Conservation (phyloP, 2,797 vertebrate genomes). For the Phataginus tetradactyla region DNA sequence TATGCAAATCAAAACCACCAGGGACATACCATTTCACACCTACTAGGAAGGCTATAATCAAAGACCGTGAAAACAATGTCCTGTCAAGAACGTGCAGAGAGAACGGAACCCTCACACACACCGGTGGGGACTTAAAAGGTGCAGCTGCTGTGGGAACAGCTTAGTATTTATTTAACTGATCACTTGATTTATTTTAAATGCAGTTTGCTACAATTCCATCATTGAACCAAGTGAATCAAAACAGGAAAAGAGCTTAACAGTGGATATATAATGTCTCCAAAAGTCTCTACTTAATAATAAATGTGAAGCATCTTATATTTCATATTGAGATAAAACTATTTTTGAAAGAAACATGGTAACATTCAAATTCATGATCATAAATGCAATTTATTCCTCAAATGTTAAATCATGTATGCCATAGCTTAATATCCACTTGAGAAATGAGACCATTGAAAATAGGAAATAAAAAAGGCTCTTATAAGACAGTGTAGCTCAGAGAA, state of each 20-base stretch:
- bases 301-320: constrained; percentile 1
- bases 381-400: constrained; percentile 52
- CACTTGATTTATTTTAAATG: not conserved
- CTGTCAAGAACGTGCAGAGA: not conserved
- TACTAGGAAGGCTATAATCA: not conserved
- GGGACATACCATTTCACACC: not conserved
- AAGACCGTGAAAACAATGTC: not conserved
- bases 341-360: constrained; percentile 65
- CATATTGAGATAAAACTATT: constrained; percentile 53
- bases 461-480: constrained; percentile 62
- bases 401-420: constrained; percentile 41
- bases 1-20: not conserved
- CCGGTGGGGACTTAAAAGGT: accelerated
- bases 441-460: constrained; percentile 51
- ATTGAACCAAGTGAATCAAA: not conserved
- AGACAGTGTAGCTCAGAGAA: not conserved
- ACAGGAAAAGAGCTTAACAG: not conserved
- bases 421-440: constrained; percentile 73
- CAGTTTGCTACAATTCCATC: not conserved
- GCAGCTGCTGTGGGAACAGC: not conserved
- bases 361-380: constrained; percentile 61
- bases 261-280: not conserved
- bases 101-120: not conserved
- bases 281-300: not conserved
- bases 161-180: not conserved